Conservation (phyloP, 2,113 vertebrate genomes). For the Heliornis fulica region DNA sequence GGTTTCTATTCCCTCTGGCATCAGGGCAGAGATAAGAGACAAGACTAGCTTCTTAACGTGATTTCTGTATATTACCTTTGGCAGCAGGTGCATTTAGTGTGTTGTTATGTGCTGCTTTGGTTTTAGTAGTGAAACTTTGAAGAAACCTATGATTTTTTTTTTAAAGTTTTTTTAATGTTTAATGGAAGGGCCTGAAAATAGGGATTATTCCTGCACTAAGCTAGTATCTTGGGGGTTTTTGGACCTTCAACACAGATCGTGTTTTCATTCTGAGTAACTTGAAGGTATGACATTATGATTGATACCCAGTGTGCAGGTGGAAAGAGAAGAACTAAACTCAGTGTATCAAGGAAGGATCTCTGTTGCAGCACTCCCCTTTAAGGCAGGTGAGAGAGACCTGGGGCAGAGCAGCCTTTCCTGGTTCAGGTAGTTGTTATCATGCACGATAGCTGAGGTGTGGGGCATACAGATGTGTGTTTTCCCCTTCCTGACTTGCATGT, state of each 20-base stretch:
- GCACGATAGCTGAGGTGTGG: neutral
- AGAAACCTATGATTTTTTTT: neutral
- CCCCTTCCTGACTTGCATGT: neutral
- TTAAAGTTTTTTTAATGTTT: too few species aligned
- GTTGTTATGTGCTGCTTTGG: neutral
- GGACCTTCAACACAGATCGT: neutral
- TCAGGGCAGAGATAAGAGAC: neutral
- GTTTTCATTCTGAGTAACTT: neutral
- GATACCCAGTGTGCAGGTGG: neutral
- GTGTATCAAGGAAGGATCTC: neutral
- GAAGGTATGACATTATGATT: neutral
- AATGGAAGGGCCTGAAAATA: neutral
- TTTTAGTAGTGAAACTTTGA: neutral
- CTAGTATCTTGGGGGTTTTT: neutral
- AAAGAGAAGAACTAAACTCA: neutral
- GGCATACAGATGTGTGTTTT: neutral
- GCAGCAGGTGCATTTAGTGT: neutral
- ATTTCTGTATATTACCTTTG: neutral
- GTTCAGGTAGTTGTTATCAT: neutral
- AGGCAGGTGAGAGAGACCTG: neutral
- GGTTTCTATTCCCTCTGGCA: neutral
- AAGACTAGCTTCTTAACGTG: neutral
- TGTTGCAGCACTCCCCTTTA: neutral
- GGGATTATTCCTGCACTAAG: neutral
- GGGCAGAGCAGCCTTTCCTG: neutral